Base-by-base conservation (phyloP, 2,888 invertebrate species). In the Biston betularia region DNA sequence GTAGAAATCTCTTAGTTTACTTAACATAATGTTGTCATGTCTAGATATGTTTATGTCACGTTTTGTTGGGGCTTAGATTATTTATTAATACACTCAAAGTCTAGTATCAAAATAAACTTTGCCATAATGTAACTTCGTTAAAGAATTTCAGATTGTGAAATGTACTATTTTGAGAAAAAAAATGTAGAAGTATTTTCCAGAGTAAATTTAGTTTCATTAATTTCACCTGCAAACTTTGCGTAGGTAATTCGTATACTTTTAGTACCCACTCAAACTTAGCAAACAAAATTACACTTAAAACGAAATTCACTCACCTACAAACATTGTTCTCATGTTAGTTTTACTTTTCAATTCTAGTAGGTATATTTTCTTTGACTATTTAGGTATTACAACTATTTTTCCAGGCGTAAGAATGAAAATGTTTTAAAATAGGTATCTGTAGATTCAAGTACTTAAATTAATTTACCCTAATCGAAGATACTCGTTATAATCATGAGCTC, bases 1-100 rank as follows among this genome's bases (percentile, higher is more conserved):
- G 49, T 63, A 70, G 53, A 64, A 63, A 65, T 56, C 34, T 62
- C 59, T 64, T 56, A 65, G 64, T 65, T 71, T 63, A 58, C 48
- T 63, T 59, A 48, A 4, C 52, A 4, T 57, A 38, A 45, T 48
- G 52, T 54, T 35, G 46, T 54, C 14, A 45, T 38, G 35, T 38
- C 14, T 12, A n/a, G 10, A 9, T n/a, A 38, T 54, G 58, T 58
- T 54, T 48, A 46, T 48, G 53, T 48, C 14, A 35, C 15, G 24
- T 14, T 63, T 38, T 55, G 48, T 34, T 34, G 24, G 50, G 57
- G 54, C 54, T 54, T 48, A 6, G 10, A 10, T 53, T 55, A 40
- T 54, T 46, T 15, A n/a, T 40, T 7, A 46, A 15, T 14, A 46
- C 6, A n/a, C 34, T 15, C 3, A 8, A 12, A 9, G 11, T n/a